Percentiles rank a stretch among this genome's conserved stretches.
phyloP scores from a whole-genome alignment of 2,797 vertebrate genomes.

The Sternarchorhynchus goeldii region DNA sequence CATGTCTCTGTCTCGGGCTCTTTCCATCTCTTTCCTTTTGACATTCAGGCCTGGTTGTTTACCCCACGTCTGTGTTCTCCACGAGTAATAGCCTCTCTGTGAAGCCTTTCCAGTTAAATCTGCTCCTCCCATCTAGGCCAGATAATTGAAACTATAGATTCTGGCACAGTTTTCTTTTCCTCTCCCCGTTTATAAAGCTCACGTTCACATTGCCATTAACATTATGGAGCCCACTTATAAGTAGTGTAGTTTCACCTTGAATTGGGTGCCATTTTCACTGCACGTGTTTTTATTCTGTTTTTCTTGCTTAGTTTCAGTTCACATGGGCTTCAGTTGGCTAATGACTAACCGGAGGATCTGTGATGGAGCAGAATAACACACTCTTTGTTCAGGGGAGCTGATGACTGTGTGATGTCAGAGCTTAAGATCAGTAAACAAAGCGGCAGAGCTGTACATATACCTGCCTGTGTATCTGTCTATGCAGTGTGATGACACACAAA shows the following conservation, averaged over 20 bases:
- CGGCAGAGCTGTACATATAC: too few relatives aligned
- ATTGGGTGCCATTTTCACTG: slow-evolving; percentile 21
- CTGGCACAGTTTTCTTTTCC: slow-evolving; percentile 42
- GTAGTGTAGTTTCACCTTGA: slow-evolving; percentile 41
- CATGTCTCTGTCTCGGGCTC: neutral
- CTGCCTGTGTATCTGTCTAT: neutral
- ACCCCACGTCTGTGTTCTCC: slow-evolving; percentile 43
- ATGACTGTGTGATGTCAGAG: neutral
- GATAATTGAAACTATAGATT: slow-evolving; percentile 61
- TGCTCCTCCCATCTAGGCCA: slow-evolving; percentile 25
- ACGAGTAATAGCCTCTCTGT: slow-evolving; percentile 49
- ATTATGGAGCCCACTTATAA: slow-evolving; percentile 32
- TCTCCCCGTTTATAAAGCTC: slow-evolving; percentile 45
- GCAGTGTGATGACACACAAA: neutral
- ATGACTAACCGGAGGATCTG: neutral
- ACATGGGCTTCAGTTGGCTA: slow-evolving; percentile 13
- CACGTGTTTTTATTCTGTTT: neutral
- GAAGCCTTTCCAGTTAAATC: slow-evolving; percentile 43
- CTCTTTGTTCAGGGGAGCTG: slow-evolving; percentile 8
- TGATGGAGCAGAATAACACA: slow-evolving; percentile 19
- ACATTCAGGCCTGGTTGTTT: slow-evolving; percentile 52
- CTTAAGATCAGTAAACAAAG: neutral
- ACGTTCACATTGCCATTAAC: slow-evolving; percentile 45
- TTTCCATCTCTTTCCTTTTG: slow-evolving; percentile 47
- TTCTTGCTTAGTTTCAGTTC: neutral